These are phyloP conservation scores for Andrena bicolor DNA, from an alignment of 2,888 invertebrate genomes.

Conservation along the genomic window DNA sequence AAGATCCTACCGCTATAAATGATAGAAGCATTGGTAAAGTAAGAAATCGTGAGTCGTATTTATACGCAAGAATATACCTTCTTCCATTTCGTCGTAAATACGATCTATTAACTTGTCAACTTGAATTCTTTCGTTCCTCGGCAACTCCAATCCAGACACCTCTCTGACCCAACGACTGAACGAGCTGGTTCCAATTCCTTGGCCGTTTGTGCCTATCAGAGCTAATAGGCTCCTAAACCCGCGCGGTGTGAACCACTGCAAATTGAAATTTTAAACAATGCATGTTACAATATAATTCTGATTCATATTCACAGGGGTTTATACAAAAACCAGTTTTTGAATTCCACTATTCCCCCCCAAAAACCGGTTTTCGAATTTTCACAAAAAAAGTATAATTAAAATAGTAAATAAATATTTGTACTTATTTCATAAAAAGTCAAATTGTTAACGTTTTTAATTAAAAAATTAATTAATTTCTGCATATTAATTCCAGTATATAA, in stretches of 20 bases:
- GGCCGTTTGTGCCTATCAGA: conserved; percentile 94
- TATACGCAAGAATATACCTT: conserved; percentile 86
- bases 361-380: too few relatives aligned
- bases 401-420: too few relatives aligned
- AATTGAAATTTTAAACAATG: conserved; percentile 40
- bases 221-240: conserved; percentile 92
- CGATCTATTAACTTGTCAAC: conserved; percentile 92
- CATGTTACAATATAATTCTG: conserved; percentile 13
- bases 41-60: background rate
- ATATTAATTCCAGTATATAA: too few relatives aligned
- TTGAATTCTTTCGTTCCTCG: conserved; percentile 89
- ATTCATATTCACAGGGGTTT: conserved; percentile 4
- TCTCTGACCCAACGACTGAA: conserved; percentile 95
- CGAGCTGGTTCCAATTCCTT: conserved; percentile 97
- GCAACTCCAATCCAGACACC: conserved; percentile 89
- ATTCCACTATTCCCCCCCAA: too few relatives aligned
- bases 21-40: conserved; percentile 17
- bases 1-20: conserved; percentile 89
- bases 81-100: conserved; percentile 93
- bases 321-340: too few relatives aligned
- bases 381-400: too few relatives aligned
- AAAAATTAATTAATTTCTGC: too few relatives aligned
- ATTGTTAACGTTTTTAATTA: too few relatives aligned
- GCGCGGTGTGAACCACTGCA: conserved; percentile 91
- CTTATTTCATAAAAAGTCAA: too few relatives aligned